Percentiles rank a stretch among this genome's conserved stretches.
phyloP scores from a whole-genome alignment of 2,797 vertebrate genomes.

The Nothura maculosa region DNA sequence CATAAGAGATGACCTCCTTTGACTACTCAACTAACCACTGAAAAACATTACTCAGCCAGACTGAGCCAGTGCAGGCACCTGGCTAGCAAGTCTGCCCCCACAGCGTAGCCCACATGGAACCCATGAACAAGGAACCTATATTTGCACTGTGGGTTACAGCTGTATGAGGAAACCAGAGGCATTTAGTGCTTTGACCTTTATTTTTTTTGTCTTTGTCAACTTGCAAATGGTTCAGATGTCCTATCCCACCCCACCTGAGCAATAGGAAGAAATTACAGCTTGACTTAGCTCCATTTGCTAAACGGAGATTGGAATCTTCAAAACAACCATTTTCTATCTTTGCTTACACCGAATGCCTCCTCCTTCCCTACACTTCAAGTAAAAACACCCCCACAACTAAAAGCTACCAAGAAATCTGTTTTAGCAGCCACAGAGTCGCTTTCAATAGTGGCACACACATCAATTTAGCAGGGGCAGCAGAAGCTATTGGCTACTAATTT shows the following conservation, averaged over 20 bases:
- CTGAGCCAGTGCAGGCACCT: not conserved
- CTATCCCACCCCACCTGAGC: not conserved
- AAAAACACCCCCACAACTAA: not conserved
- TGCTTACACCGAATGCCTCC: not conserved
- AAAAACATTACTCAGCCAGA: not conserved
- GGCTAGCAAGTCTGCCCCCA: not conserved
- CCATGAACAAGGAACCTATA: not conserved
- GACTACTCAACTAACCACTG: not conserved
- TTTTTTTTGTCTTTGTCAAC: not conserved
- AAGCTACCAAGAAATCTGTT: not conserved
- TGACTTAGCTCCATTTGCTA: not conserved
- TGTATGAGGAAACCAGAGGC: not conserved
- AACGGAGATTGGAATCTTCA: not conserved
- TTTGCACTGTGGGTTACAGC: rapidly evolving
- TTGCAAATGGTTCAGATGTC: not conserved
- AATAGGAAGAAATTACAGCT: not conserved
- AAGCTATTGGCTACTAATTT: not conserved
- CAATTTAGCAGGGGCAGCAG: not conserved
- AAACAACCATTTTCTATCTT: not conserved
- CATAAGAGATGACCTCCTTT: not conserved
- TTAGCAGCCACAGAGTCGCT: not conserved
- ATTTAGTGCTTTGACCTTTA: not conserved
- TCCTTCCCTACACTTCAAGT: not conserved
- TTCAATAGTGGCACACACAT: not conserved
- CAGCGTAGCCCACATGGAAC: not conserved